A percentile compares a stretch with the other conserved stretches of the same genome.
Conservation (phyloP, 2,797 vertebrate species). For the Leptoclinus maculatus region DNA sequence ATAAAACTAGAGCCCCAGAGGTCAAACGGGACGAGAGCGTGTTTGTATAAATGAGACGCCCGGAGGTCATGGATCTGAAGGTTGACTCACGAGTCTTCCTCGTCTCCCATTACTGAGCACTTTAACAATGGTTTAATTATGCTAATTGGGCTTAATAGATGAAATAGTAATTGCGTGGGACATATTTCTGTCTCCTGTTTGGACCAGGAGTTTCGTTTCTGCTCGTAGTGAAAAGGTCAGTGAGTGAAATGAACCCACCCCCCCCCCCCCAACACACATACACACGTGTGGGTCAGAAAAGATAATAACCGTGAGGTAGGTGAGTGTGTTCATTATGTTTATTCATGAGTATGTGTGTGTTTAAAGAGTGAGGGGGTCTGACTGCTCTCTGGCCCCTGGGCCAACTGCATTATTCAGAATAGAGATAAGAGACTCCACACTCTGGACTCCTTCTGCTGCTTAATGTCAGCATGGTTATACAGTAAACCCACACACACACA, state of each 20-base stretch:
- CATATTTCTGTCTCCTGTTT: slow-evolving; percentile 11
- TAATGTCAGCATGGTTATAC: slow-evolving; percentile 43
- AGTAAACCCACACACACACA: slow-evolving; percentile 22
- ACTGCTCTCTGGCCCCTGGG: slow-evolving; percentile 36
- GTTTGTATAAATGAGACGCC: slow-evolving; percentile 9
- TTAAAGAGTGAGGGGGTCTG: slow-evolving; percentile 18
- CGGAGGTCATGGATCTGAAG: slow-evolving; percentile 25
- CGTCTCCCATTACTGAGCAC: neutral
- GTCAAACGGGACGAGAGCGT: slow-evolving; percentile 33
- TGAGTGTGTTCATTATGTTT: slow-evolving; percentile 37
- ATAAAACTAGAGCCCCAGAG: slow-evolving; percentile 11
- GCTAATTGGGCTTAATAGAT: slow-evolving; percentile 41
- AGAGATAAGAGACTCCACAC: slow-evolving; percentile 62
- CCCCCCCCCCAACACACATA: slow-evolving; percentile 15
- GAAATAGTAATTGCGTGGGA: slow-evolving; percentile 32
- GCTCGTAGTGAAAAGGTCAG: slow-evolving; percentile 38
- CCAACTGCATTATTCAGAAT: slow-evolving; percentile 64
- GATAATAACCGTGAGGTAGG: slow-evolving; percentile 38
- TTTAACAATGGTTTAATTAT: slow-evolving; percentile 34
- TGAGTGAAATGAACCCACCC: neutral
- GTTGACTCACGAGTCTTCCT: slow-evolving; percentile 23
- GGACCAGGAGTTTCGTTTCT: neutral
- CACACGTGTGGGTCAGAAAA: slow-evolving; percentile 14
- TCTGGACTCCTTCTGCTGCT: slow-evolving; percentile 51
- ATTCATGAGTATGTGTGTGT: slow-evolving; percentile 35